A percentile compares a stretch with the other conserved stretches of the same genome.
phyloP scores from a whole-genome alignment of 2,113 vertebrate genomes.

The Albula glossodonta region DNA sequence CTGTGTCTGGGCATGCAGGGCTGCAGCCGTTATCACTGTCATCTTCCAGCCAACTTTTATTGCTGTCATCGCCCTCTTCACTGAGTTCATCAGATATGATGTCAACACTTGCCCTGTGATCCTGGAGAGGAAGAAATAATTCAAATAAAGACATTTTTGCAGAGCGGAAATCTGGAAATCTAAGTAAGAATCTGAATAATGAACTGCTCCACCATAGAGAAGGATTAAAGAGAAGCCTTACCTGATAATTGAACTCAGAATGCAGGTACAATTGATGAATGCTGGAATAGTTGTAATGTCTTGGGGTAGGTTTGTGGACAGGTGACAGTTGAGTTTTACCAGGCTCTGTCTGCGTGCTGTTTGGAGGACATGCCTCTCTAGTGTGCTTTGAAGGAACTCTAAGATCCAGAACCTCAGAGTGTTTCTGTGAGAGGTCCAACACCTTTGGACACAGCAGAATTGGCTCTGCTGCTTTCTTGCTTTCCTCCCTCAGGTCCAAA shows the following conservation, averaged over 20 bases:
- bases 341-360: conserved; percentile 19
- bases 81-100: conserved; percentile 22
- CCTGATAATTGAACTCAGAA: background rate
- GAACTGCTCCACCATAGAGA: background rate
- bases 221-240: background rate
- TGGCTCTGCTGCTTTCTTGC: conserved; percentile 27
- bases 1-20: conserved; percentile 6
- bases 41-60: background rate
- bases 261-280: background rate
- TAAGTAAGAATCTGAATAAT: background rate
- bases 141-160: background rate
- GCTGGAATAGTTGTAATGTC: background rate
- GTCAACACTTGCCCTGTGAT: conserved; percentile 26
- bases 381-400: conserved; percentile 25
- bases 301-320: background rate
- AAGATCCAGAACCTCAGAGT: conserved; percentile 17
- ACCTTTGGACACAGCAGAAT: conserved; percentile 34
- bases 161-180: background rate
- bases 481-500: conserved; percentile 47
- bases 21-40: background rate
- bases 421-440: conserved; percentile 63
- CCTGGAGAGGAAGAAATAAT: conserved; percentile 45
- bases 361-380: conserved; percentile 5
- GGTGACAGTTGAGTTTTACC: conserved; percentile 7
- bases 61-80: conserved; percentile 21